A percentile compares a stretch with the other conserved stretches of the same genome.
phyloP scores from a whole-genome alignment of 2,113 vertebrate species.

The Tursiops truncatus region DNA sequence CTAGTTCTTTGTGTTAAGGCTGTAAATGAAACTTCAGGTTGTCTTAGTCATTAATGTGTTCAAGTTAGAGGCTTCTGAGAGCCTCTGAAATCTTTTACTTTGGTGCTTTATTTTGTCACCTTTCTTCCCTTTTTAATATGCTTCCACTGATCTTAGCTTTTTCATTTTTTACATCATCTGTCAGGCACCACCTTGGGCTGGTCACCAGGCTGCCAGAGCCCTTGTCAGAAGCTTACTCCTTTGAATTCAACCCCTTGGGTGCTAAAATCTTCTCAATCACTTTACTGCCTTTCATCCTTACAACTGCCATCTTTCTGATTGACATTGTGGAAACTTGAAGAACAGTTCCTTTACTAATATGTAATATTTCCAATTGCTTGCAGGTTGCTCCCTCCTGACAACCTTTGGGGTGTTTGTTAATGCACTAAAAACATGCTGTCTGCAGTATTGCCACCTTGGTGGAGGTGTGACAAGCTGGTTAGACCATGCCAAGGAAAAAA shows the following conservation, averaged over 20 bases:
- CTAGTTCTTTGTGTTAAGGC: slow-evolving; percentile 45
- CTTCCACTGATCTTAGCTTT: slow-evolving; percentile 64
- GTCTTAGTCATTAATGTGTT: slow-evolving; percentile 51
- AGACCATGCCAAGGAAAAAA: slow-evolving; percentile 90
- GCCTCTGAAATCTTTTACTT: slow-evolving; percentile 57
- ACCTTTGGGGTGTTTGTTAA: slow-evolving; percentile 87
- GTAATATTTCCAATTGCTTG: slow-evolving; percentile 20
- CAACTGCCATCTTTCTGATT: not conserved
- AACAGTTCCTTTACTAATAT: not conserved
- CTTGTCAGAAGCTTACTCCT: slow-evolving; percentile 24
- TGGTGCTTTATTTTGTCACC: slow-evolving; percentile 38
- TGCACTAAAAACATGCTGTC: slow-evolving; percentile 83
- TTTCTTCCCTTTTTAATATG: slow-evolving; percentile 62
- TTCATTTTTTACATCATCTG: slow-evolving; percentile 63
- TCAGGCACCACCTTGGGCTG: slow-evolving; percentile 47
- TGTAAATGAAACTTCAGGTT: slow-evolving; percentile 62
- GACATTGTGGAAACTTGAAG: not conserved
- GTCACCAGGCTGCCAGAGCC: slow-evolving; percentile 41
- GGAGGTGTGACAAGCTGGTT: slow-evolving; percentile 84
- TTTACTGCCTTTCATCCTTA: not conserved
- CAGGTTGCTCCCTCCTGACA: slow-evolving; percentile 85
- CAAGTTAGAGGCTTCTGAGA: slow-evolving; percentile 60
- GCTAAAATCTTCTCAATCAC: not conserved
- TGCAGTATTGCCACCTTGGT: slow-evolving; percentile 80
- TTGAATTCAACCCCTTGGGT: slow-evolving; percentile 30